Evolutionary conservation across 2,888 invertebrate species (phyloP), one percentile per base, ranked within the genome.

Genomic region (Trichopria drosophilae): DNA sequence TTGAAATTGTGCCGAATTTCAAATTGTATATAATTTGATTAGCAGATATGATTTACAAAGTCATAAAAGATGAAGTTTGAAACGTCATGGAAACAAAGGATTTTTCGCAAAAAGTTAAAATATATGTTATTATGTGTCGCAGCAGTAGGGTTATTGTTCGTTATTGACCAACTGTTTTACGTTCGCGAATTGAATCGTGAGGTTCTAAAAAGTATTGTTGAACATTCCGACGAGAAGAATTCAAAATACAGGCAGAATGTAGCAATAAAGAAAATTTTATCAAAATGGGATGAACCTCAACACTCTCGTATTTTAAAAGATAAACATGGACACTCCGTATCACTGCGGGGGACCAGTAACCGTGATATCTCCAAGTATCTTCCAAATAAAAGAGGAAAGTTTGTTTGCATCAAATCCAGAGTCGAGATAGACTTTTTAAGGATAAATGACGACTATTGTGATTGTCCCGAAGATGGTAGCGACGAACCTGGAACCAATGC

Each of bases 401-500:
- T 80, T 53, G 68, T 71, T 32, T 81, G 81, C 44, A 67, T 80
- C 41, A 65, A 67, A 43, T 75, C 76, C 9, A 76, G 72, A 50
- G 68, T 73, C 46, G 75, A 78, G 56, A 81, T 86, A 41, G 72
- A 79, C 2, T 84, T 80, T 67, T 63, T 75, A 6, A 78, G 78
- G 60, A 76, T 93, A 2, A 93, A 93, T 69, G 92, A 93, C 75
- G 86, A 93, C 71, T 93, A 84, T 68, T 93, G 93, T 79, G 93
- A 93, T 73, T 93, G 93, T 77, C 69, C 70, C 46, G 73, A 80
- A 61, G 93, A 89, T 76, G 85, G 84, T 9, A 83, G 85, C 32
- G 88, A 88, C 65, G 85, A 88, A 72, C 86, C 88, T 36, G 93
- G 94, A 53, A 97, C 96, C 6, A 85, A 85, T 67, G 97, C 97